These are phyloP conservation scores for Nephrotoma flavescens DNA, from an alignment of 2,888 invertebrate genomes.

Conservation along the genomic window DNA sequence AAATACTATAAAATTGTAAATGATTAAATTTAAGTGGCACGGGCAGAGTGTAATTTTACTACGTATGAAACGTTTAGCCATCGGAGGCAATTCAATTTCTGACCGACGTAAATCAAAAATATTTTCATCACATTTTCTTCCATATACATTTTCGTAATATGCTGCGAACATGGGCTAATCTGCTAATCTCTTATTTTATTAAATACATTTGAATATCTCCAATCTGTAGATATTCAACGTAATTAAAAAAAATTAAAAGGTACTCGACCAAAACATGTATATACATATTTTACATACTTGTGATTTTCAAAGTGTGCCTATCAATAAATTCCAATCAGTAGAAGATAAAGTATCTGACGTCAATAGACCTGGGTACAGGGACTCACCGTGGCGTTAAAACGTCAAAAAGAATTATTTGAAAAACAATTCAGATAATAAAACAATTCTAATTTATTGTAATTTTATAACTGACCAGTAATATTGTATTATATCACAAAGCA, in stretches of 20 bases:
- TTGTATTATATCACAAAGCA: not conserved
- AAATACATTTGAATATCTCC: not conserved
- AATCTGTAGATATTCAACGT: not conserved
- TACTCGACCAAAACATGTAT: not conserved
- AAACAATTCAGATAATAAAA: not conserved
- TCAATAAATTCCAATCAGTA: not conserved
- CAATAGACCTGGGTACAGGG: not conserved
- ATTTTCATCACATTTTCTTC: not conserved
- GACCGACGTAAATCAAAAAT: not conserved
- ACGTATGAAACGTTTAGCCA: not conserved
- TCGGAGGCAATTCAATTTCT: not conserved
- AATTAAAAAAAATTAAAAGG: not conserved
- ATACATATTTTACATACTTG: not conserved
- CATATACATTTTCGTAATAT: too few relatives aligned
- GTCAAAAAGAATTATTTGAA: not conserved
- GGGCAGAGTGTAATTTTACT: not conserved
- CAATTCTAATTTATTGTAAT: not conserved
- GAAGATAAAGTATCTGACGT: not conserved
- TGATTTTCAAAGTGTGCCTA: not conserved
- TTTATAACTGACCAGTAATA: not conserved
- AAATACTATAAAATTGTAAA: not conserved
- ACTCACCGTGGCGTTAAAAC: not conserved
- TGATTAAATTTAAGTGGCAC: not conserved
- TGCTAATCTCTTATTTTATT: not conserved
- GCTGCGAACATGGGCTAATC: too few relatives aligned